Conservation (phyloP, 2,888 invertebrate species). For the Blomia tropicalis region DNA sequence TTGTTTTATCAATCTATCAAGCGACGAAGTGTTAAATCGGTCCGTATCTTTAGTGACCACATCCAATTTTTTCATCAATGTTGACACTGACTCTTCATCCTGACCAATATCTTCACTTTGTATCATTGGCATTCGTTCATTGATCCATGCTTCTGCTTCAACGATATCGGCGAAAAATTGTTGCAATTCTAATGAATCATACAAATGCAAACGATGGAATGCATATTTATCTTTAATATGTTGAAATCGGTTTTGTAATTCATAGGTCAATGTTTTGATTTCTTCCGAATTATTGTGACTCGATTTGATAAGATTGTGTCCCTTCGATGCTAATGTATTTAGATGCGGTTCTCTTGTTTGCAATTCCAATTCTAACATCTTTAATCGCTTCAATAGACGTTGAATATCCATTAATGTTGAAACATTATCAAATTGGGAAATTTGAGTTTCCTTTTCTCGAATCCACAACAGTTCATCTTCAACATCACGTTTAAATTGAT, state of each 20-base stretch:
- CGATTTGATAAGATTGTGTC: slow-evolving; percentile 58
- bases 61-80: slow-evolving; percentile 65
- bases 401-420: slow-evolving; percentile 55
- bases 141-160: slow-evolving; percentile 83
- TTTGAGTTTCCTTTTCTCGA: slow-evolving; percentile 54
- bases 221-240: slow-evolving; percentile 56
- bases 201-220: slow-evolving; percentile 51
- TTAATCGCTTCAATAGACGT: slow-evolving; percentile 79
- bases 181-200: slow-evolving; percentile 67
- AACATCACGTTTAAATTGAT: slow-evolving; percentile 76
- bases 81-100: slow-evolving; percentile 71
- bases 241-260: slow-evolving; percentile 52
- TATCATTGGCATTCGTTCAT: slow-evolving; percentile 60
- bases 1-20: slow-evolving; percentile 54
- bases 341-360: slow-evolving; percentile 70
- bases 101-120: slow-evolving; percentile 64
- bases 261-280: slow-evolving; percentile 51
- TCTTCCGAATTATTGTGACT: slow-evolving; percentile 67
- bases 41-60: slow-evolving; percentile 62
- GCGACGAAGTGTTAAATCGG: slow-evolving; percentile 57
- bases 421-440: slow-evolving; percentile 54
- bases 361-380: slow-evolving; percentile 72
- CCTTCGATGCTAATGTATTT: slow-evolving; percentile 53
- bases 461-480: slow-evolving; percentile 86
- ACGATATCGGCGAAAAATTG: slow-evolving; percentile 73